Conservation (phyloP, 2,888 invertebrate genomes). For the Lydus trimaculatus region DNA sequence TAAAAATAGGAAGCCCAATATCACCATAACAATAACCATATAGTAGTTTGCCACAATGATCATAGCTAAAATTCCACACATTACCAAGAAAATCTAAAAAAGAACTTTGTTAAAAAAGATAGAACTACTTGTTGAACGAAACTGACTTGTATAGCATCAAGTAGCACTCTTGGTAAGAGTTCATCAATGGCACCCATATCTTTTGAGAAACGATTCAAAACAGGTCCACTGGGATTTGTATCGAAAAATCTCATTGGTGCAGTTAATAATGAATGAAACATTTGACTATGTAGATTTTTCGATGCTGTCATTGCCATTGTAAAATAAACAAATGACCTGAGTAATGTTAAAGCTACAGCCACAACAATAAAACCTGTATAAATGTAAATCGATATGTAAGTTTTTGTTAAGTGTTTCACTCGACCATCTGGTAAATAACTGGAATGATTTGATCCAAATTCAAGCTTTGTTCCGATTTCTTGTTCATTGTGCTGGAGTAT, state of each 20-base stretch:
- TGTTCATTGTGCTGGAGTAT: constrained; percentile 27
- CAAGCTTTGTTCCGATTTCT: constrained; percentile 1
- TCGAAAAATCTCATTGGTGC: constrained; percentile 79
- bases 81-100: constrained; percentile 67
- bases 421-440: constrained; percentile 16
- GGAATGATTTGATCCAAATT: constrained; percentile 12
- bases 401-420: constrained; percentile 36
- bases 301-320: constrained; percentile 80
- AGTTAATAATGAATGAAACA: constrained; percentile 75
- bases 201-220: constrained; percentile 83
- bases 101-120: neutral
- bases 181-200: constrained; percentile 84
- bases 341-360: constrained; percentile 67
- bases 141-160: constrained; percentile 66
- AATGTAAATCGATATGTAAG: constrained; percentile 51
- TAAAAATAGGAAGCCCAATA: constrained; percentile 70
- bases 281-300: constrained; percentile 74
- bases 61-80: constrained; percentile 73
- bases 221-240: constrained; percentile 80
- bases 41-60: constrained; percentile 73
- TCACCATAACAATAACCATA: constrained; percentile 67
- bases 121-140: neutral
- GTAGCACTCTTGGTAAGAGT: constrained; percentile 68
- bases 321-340: constrained; percentile 73
- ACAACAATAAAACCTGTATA: constrained; percentile 66